Conservation (phyloP, 2,797 vertebrate genomes). For the Gallinago solitaria region DNA sequence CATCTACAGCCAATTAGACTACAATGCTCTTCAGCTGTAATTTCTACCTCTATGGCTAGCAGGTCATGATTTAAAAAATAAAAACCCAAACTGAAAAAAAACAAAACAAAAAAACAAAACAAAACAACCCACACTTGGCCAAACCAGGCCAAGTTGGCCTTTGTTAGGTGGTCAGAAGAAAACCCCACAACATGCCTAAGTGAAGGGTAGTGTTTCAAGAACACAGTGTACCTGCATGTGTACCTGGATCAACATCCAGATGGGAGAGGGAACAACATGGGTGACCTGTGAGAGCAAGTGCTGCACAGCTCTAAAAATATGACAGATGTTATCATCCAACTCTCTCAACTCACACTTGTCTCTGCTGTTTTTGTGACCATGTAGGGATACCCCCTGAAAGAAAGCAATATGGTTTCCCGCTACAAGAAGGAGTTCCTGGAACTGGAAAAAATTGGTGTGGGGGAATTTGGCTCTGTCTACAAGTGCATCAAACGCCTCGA, state of each 20-base stretch:
- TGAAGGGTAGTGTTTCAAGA: not conserved
- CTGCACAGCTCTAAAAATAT: not conserved
- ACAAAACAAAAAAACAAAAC: not conserved
- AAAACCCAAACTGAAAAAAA: not conserved
- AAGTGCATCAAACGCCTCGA: constrained; percentile 97
- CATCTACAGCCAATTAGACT: not conserved
- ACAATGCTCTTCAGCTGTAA: not conserved
- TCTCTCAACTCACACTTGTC: not conserved
- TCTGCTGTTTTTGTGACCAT: constrained; percentile 19
- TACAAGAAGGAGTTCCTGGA: constrained; percentile 97
- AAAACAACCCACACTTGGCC: not conserved
- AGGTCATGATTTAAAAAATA: not conserved
- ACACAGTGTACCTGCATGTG: rapidly evolving
- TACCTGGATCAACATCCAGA: not conserved
- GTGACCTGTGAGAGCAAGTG: not conserved
- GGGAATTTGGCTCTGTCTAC: constrained; percentile 93
- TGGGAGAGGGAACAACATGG: not conserved
- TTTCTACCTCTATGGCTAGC: not conserved
- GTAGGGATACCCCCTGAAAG: constrained; percentile 85
- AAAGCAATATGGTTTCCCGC: constrained; percentile 90
- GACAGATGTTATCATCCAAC: not conserved
- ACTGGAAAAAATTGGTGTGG: constrained; percentile 90
- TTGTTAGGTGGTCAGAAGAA: not conserved
- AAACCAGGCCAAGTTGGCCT: not conserved
- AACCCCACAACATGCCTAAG: not conserved